Conservation (phyloP, 2,797 vertebrate genomes). For the Coregonus sp. region DNA sequence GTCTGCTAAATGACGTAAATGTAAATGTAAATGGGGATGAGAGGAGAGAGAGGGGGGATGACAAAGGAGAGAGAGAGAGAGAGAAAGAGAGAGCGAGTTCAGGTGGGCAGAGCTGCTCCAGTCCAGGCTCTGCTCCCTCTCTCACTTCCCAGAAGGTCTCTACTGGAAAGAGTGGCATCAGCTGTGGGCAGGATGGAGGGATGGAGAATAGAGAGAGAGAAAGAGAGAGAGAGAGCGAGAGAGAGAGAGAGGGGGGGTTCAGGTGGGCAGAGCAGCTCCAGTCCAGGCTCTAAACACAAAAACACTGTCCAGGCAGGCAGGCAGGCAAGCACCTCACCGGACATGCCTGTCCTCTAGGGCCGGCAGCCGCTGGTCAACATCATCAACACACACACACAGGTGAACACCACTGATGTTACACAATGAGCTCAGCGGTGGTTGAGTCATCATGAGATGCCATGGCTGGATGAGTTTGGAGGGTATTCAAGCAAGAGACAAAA, state of each 20-base stretch:
- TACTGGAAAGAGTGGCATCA: conserved; percentile 31
- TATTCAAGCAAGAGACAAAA: background rate
- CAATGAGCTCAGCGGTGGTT: background rate
- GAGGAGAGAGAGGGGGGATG: conserved; percentile 16
- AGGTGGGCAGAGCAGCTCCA: background rate
- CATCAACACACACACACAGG: background rate
- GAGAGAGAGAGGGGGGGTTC: background rate
- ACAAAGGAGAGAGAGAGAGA: background rate
- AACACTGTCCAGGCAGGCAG: background rate
- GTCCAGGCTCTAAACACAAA: background rate
- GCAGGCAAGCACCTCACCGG: background rate
- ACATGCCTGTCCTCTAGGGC: background rate
- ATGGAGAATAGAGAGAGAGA: background rate
- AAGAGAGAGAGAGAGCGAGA: too few relatives aligned
- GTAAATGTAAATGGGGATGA: background rate
- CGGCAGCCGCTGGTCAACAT: background rate
- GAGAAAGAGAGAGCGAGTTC: background rate
- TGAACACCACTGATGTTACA: background rate
- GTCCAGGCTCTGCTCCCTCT: conserved; percentile 14
- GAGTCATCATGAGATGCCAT: background rate
- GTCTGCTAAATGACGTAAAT: too few relatives aligned
- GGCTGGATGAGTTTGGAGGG: background rate
- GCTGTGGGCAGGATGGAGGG: background rate
- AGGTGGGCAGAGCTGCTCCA: background rate
- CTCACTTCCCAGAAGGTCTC: conserved; percentile 25